phyloP scores from a whole-genome alignment of 2,113 vertebrate genomes.

The Lanius ludovicianus region DNA sequence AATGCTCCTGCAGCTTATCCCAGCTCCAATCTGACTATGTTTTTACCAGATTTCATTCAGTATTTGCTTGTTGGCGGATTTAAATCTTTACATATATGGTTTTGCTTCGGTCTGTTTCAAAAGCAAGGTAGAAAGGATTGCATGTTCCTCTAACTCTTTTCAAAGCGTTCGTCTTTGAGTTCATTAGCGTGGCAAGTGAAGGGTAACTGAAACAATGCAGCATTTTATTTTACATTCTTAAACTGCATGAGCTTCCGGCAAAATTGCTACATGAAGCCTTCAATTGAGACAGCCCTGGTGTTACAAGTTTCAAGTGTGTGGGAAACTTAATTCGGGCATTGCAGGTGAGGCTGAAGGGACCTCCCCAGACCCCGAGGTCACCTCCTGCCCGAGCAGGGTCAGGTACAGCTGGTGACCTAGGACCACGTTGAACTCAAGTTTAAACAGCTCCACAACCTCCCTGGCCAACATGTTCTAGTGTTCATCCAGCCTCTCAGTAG shows the following conservation, averaged over 20 bases:
- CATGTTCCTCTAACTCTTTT: neutral
- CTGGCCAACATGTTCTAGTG: neutral
- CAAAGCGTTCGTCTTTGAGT: neutral
- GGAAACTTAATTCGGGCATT: neutral
- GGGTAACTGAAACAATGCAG: neutral
- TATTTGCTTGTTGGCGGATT: neutral
- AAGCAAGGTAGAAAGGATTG: neutral
- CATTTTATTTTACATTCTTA: neutral
- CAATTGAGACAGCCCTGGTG: neutral
- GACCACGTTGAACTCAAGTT: fast-evolving
- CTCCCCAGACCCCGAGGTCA: neutral
- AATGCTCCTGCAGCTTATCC: neutral
- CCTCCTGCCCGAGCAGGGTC: neutral
- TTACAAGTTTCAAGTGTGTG: neutral
- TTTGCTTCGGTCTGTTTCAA: neutral
- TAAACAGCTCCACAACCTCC: neutral
- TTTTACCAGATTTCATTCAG: neutral
- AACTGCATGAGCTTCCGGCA: neutral
- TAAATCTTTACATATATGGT: neutral
- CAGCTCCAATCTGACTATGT: neutral
- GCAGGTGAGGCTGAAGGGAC: neutral
- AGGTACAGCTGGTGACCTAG: neutral
- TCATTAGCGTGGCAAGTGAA: neutral
- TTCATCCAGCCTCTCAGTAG: neutral
- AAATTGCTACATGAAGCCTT: neutral